Conservation (phyloP, 1,140 invertebrate genomes). For the Condylostylus longicornis region DNA sequence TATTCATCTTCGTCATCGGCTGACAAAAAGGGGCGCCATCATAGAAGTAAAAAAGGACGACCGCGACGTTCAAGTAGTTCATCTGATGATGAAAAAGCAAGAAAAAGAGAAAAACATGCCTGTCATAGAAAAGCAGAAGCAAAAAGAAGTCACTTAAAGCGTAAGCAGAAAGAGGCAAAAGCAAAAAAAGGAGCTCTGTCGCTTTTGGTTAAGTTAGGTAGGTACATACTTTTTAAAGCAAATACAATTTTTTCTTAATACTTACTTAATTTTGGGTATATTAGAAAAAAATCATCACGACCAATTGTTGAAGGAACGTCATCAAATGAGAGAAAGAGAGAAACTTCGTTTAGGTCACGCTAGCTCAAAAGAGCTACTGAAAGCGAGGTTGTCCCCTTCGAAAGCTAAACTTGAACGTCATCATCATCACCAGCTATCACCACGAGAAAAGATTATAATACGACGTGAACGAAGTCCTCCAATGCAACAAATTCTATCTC, state of each 20-base stretch:
- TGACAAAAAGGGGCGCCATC: slow-evolving; percentile 2
- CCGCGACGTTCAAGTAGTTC: slow-evolving; percentile 17
- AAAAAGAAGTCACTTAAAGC: slow-evolving; percentile 26
- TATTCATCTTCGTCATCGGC: slow-evolving; percentile 17
- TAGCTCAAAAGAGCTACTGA: too few relatives aligned
- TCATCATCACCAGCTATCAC: slow-evolving; percentile 25
- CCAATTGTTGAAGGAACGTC: slow-evolving; percentile 24
- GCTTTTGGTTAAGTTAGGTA: slow-evolving; percentile 19
- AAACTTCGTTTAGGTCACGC: slow-evolving; percentile 22
- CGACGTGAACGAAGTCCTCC: slow-evolving; percentile 26
- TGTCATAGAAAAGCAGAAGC: slow-evolving; percentile 24
- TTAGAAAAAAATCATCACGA: slow-evolving; percentile 23
- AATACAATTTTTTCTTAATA: too few relatives aligned
- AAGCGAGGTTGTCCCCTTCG: too few relatives aligned
- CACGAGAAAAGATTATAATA: slow-evolving; percentile 28
- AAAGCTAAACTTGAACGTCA: slow-evolving; percentile 22
- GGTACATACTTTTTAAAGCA: slow-evolving; percentile 23
- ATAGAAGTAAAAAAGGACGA: slow-evolving; percentile 22
- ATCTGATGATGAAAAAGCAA: slow-evolving; percentile 20
- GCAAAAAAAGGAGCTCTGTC: slow-evolving; percentile 21
- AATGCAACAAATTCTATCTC: slow-evolving; percentile 9
- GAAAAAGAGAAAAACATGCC: slow-evolving; percentile 25
- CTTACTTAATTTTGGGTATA: too few relatives aligned
- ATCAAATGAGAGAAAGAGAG: slow-evolving; percentile 18
- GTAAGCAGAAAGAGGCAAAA: slow-evolving; percentile 26